Evolutionary conservation across 2,888 invertebrate species (phyloP), one percentile per base, ranked within the genome.

Genomic region (Drosophila differens): DNA sequence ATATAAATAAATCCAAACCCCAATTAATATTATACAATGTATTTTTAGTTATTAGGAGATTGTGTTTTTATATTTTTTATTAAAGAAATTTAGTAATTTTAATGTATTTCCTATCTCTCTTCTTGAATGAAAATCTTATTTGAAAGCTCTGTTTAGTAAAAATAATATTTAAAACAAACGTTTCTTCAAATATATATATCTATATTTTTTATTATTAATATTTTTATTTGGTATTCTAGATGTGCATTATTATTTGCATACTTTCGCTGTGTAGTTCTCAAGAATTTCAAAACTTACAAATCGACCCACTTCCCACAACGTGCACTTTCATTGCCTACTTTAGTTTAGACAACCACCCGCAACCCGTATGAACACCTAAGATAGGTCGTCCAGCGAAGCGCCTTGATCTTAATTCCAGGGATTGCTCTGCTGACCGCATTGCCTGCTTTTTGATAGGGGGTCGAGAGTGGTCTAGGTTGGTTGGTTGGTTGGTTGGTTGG

Each of bases 321-420:
- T 65, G 44, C 14, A 58, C 52, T 79, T 79, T 53, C 65, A 59
- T 75, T 63, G 85, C 75, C 87, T 63, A 66, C 67, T 79, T 79
- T 84, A 86, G 82, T 72, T 74, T 62, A 57, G 66, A 70, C 52
- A 41, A 66, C 25, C 25, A 32, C 28, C 37, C 37, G 14, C 14
- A 49, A 10, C 33, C 30, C 47, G 25, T 12, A 10, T 12, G 37
- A 22, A 32, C 30, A 47, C 41, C 44, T 61, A 22, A 9, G 37
- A 39, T 51, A 33, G 32, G 30, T 16, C 32, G 39, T 32, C 41
- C 22, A 32, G 30, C 19, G 6, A 37, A 51, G 14, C 64, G 68
- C 67, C 85, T 79, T 77, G 80, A 85, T 82, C 88, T 82, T 75
- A 64, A 77, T 74, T 75, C 86, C 65, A 84, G 77, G 69, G 49